A percentile compares a stretch with the other conserved stretches of the same genome.
Evolutionary conservation across 2,888 invertebrate genomes (phyloP).

Genomic region (Deilephila porcellus): DNA sequence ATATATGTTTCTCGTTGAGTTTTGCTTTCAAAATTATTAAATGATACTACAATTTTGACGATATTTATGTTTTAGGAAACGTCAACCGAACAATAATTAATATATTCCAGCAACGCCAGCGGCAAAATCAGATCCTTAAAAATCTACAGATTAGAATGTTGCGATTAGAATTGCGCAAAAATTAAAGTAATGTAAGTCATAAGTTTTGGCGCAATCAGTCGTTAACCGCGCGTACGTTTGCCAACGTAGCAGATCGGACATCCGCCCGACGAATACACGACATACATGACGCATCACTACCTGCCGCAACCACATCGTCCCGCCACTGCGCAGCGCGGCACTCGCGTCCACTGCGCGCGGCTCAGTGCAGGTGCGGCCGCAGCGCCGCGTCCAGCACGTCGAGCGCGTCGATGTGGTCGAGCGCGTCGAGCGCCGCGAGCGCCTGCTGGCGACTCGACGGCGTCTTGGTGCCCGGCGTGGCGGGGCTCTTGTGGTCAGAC

Average conservation of each 20-base stretch:
- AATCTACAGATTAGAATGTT: slow-evolving; percentile 10
- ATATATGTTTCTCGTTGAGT: no score
- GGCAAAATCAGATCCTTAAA: slow-evolving; percentile 17
- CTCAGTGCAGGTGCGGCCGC: slow-evolving; percentile 1
- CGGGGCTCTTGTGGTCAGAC: slow-evolving; percentile 79
- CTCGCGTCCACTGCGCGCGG: no score
- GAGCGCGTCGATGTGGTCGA: slow-evolving; percentile 33
- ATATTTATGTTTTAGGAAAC: background rate
- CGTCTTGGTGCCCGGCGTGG: slow-evolving; percentile 66
- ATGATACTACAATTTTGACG: background rate
- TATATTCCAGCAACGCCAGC: background rate
- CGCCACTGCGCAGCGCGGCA: no score
- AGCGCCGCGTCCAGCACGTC: slow-evolving; percentile 46
- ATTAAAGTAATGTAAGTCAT: background rate
- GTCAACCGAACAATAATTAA: background rate
- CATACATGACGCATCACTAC: no score
- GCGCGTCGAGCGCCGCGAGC: slow-evolving; percentile 47
- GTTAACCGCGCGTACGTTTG: background rate
- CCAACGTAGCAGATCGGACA: background rate
- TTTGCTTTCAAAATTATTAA: no score
- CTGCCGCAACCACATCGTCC: no score
- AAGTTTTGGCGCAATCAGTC: background rate
- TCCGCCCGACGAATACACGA: background rate
- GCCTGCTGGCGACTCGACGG: slow-evolving; percentile 61
- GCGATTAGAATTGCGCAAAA: background rate